Evolutionary conservation across 1,140 invertebrate genomes (phyloP), one percentile per base, ranked within the genome.

Genomic region (Macrobrachium nipponense): DNA sequence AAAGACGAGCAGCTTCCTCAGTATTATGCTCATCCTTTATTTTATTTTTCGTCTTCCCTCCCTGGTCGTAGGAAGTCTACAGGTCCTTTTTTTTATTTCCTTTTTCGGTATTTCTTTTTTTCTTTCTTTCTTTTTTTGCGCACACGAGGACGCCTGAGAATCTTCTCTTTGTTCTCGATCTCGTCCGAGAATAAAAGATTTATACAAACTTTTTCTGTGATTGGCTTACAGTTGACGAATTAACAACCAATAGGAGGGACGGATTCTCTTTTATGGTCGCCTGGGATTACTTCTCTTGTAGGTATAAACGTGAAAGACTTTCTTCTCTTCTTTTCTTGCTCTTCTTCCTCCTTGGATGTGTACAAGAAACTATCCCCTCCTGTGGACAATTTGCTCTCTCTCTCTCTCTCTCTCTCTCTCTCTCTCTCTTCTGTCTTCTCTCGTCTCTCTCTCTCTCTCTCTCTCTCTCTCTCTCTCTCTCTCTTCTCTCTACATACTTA

Each of bases 151-250:
- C 51, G 51, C 51, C 51, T 51, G 51, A 7, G 51, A 51, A 36
- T 51, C 73, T 77, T 51, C 51, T 17, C 20, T 60, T 60, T 77
- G 51, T 77, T 61, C 51, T 15, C 75, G 17, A 36, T 36, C 10
- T 77, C 75, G 18, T 60, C 18, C 23, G 58, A 51, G 51, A 77
- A 51, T 73, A 17, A 36, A 73, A 73, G 72, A 73, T 73, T 73
- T 73, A 73, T 51, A 73, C 72, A 73, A 73, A 73, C 72, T 73
- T 73, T 73, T 51, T 17, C 72, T 44, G 72, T 44, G 72, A 73
- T 73, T 73, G 72, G 72, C 72, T 44, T 23, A 73, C 17, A 73
- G 72, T 51, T 23, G 14, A 43, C 72, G 72, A 73, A 73, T 73
- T 73, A 73, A 44, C 72, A 73, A 51, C 72, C 72, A 73, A 73